phyloP scores from a whole-genome alignment of 2,797 vertebrate genomes.

The Acanthis flammea region DNA sequence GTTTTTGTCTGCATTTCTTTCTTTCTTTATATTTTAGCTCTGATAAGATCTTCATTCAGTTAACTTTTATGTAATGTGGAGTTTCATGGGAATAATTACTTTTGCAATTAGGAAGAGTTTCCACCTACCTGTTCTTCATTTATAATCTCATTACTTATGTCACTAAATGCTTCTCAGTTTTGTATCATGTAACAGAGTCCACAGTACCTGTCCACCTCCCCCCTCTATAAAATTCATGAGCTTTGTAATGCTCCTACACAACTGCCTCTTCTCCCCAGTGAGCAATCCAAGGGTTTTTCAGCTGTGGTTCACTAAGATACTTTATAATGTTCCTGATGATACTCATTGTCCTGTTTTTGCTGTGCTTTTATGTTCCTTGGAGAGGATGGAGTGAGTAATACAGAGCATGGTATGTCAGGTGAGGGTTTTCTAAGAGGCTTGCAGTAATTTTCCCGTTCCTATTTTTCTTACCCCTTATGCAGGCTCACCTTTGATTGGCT shows the following conservation, averaged over 20 bases:
- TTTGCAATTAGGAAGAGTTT: not conserved
- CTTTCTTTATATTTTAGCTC: not conserved
- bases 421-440: not conserved
- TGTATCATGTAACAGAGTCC: not conserved
- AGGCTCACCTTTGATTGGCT: not conserved
- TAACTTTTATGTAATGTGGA: not conserved
- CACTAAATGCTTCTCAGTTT: not conserved
- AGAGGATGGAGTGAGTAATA: not conserved
- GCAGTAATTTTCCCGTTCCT: not conserved
- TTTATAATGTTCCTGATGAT: not conserved
- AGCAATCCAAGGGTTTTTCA: not conserved
- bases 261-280: not conserved
- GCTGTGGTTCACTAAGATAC: not conserved
- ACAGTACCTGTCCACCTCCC: not conserved
- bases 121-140: not conserved
- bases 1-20: not conserved
- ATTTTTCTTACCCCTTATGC: not conserved
- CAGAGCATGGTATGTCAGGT: not conserved
- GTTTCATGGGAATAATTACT: not conserved
- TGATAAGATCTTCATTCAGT: not conserved
- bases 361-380: not conserved
- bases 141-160: not conserved
- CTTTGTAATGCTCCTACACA: not conserved
- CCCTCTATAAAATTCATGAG: constrained; percentile 19
- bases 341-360: not conserved